phyloP scores from a whole-genome alignment of 1,140 invertebrate genomes.

The Diorhabda sublineata region DNA sequence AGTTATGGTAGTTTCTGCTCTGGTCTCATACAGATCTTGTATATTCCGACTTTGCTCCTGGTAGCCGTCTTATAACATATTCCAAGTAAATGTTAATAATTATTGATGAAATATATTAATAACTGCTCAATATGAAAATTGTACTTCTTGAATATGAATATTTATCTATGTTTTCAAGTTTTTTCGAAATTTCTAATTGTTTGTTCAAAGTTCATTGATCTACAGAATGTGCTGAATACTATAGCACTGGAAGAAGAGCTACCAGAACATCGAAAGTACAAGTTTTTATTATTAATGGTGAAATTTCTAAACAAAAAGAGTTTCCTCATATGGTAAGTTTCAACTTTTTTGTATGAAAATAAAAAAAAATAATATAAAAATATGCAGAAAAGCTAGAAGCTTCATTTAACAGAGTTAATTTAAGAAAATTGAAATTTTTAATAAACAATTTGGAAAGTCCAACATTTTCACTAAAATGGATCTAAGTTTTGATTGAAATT shows the following conservation, averaged over 20 bases:
- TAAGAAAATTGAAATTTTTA: not conserved
- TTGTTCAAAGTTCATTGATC: not conserved
- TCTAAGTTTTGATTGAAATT: not conserved
- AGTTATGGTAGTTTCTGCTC: too few relatives aligned
- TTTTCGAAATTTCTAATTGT: not conserved
- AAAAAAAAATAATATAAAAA: not conserved
- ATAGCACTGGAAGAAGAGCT: conserved; percentile 8
- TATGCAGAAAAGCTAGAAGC: not conserved
- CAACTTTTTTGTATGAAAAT: not conserved
- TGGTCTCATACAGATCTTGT: too few relatives aligned
- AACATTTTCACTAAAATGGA: not conserved
- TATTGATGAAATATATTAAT: not conserved
- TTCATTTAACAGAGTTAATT: not conserved
- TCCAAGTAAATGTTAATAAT: not conserved
- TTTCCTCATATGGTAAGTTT: conserved; percentile 37
- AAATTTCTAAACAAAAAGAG: conserved; percentile 26
- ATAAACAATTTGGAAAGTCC: not conserved
- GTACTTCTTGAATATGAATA: not conserved
- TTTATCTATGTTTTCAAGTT: not conserved
- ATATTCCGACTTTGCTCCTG: too few relatives aligned
- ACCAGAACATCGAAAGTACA: conserved; percentile 10
- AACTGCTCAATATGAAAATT: not conserved
- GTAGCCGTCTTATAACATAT: too few relatives aligned
- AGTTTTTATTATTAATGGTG: conserved; percentile 32
- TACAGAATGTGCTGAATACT: conserved; percentile 22